phyloP scores from a whole-genome alignment of 2,113 vertebrate species.

The Mobula birostris region DNA sequence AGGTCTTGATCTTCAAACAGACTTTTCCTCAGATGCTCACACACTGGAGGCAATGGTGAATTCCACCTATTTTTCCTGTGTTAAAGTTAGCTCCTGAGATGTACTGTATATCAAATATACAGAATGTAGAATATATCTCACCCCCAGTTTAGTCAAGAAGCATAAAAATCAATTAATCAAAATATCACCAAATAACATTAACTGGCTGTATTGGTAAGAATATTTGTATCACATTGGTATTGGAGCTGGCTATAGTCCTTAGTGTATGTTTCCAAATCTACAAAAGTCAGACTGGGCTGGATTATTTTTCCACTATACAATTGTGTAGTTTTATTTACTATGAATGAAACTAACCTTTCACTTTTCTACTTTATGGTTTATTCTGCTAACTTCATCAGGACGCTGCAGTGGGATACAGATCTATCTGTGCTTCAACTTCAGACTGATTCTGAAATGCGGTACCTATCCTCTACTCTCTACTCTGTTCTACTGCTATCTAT shows the following conservation, averaged over 20 bases:
- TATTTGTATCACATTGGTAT: background rate
- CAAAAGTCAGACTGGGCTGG: background rate
- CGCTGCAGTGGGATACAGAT: conserved; percentile 33
- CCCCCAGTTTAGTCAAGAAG: background rate
- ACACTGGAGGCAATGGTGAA: too few relatives aligned
- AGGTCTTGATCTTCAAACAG: too few relatives aligned
- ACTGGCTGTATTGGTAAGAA: background rate
- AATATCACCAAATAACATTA: background rate
- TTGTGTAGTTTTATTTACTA: background rate
- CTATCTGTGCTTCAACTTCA: conserved; percentile 34
- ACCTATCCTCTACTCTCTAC: conserved; percentile 30
- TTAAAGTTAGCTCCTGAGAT: too few relatives aligned
- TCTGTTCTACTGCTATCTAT: background rate
- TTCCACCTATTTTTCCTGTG: too few relatives aligned
- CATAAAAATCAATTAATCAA: background rate
- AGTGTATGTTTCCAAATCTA: background rate
- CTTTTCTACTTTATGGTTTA: conserved; percentile 7
- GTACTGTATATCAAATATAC: too few relatives aligned
- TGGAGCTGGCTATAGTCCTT: background rate
- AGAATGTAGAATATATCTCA: background rate
- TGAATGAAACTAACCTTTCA: conserved; percentile 27
- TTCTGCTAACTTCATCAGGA: conserved; percentile 30
- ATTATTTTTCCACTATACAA: background rate
- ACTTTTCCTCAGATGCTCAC: too few relatives aligned
- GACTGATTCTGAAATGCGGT: conserved; percentile 34